Conservation (phyloP, 1,140 invertebrate species). For the Gonioctena quinquepunctata region DNA sequence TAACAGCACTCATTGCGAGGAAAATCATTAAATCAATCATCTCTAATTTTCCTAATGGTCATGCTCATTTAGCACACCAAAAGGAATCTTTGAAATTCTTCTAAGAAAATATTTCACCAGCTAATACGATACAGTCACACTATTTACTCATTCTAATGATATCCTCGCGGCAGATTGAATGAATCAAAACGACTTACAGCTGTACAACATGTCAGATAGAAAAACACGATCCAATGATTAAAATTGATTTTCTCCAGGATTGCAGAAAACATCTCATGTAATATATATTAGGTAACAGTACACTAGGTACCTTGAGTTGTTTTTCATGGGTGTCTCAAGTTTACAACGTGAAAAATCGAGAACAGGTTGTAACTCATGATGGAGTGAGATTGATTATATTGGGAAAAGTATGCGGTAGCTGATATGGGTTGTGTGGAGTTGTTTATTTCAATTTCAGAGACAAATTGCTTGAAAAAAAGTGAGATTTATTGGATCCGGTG, state of each 20-base stretch:
- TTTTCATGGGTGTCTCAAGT: background rate
- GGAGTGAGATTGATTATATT: background rate
- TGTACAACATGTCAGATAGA: background rate
- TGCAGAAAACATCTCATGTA: background rate
- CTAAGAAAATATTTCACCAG: background rate
- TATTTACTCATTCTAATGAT: background rate
- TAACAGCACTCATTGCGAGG: too few relatives aligned
- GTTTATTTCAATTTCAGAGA: too few relatives aligned
- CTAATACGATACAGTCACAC: background rate
- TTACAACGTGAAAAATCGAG: background rate
- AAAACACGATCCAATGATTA: background rate
- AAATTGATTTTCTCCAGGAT: background rate
- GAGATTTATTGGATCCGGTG: too few relatives aligned
- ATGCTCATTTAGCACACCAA: background rate
- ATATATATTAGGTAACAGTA: background rate
- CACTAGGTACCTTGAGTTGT: background rate
- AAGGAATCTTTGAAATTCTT: background rate
- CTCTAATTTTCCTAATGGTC: background rate
- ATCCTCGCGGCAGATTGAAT: background rate
- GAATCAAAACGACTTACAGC: background rate
- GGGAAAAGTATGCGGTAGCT: background rate
- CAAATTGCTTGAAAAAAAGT: too few relatives aligned
- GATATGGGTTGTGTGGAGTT: too few relatives aligned
- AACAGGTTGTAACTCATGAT: background rate
- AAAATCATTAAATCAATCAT: too few relatives aligned